phyloP scores from a whole-genome alignment of 2,888 invertebrate genomes.

The Ellobium chinense region DNA sequence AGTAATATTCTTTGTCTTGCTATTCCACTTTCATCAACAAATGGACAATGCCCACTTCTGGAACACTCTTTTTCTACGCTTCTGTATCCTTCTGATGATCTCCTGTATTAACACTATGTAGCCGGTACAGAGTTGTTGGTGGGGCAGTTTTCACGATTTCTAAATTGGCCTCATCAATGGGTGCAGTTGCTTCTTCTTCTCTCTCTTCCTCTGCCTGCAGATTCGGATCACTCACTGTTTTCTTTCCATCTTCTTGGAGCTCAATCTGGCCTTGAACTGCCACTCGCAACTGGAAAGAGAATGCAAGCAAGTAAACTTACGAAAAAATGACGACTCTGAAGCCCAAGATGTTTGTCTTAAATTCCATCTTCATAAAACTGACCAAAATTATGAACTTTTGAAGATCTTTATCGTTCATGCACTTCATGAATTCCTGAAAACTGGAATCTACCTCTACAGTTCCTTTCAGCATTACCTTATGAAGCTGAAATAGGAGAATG shows the following conservation, averaged over 20 bases:
- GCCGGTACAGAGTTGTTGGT: conserved; percentile 1
- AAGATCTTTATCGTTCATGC: background rate
- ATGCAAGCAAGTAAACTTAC: too few species aligned
- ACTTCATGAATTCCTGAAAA: background rate
- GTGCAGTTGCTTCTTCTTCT: conserved; percentile 32
- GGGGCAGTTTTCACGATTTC: conserved; percentile 25
- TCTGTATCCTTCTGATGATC: conserved; percentile 1
- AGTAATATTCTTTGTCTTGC: too few species aligned
- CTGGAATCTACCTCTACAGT: background rate
- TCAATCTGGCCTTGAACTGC: conserved; percentile 74
- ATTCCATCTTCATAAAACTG: background rate
- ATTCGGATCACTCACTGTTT: background rate
- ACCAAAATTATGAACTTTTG: background rate
- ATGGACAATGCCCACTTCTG: too few species aligned
- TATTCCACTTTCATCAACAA: too few species aligned
- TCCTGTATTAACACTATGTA: conserved; percentile 11
- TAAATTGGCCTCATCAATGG: conserved; percentile 41
- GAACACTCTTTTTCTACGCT: background rate
- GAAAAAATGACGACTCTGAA: background rate
- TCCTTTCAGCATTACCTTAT: too few species aligned
- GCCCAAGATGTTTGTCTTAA: background rate
- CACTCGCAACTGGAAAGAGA: conserved; percentile 60
- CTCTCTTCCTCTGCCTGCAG: background rate
- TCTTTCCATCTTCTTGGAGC: conserved; percentile 57
- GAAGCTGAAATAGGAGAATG: too few species aligned